Base-by-base conservation (phyloP, 1,140 invertebrate species). In the Amyelois transitella region DNA sequence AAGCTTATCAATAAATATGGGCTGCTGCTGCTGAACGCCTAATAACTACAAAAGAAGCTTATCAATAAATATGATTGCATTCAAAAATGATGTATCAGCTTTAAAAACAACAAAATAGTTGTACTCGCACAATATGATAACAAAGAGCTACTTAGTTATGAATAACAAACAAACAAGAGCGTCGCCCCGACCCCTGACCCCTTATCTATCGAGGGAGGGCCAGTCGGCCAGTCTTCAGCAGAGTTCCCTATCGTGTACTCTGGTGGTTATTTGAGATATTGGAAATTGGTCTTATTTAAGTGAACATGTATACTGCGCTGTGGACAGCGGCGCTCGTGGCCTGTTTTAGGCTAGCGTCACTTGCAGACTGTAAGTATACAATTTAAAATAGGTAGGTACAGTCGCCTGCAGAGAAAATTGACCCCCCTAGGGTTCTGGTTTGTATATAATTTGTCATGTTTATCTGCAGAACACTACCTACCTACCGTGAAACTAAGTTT, bases 301-400 rank as follows among this genome's bases (percentile, higher is more conserved):
- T 18, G 51, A 59, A 28, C 18, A 62, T 63, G 64, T 18, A n/a
- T 4, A 24, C 17, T 0, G 18, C 55, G 14, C 12, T 51, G 18
- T 43, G 55, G 43, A 6, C 20, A 22, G 18, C 59, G 18, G 25
- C 72, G 8, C 43, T 75, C 14, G 19, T 65, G 21, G 47, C 43
- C 14, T 64, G 62, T 43, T 43, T 69, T 1, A 20, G 58, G 49
- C 18, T 62, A 10, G 66, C 65, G 0, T 45, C 44, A n/a, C 61
- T 65, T 21, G 63, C 63, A 12, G 73, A 76, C 8, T 64, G 75
- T 78, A 67, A 70, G 75, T 75, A 51, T n/a, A n/a, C n/a, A n/a
- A n/a, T n/a, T n/a, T n/a, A n/a, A n/a, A n/a, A n/a, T n/a, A n/a
- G n/a, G n/a, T n/a, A n/a, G n/a, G n/a, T n/a, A n/a, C n/a, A n/a